Evolutionary conservation across 2,888 invertebrate species (phyloP), one percentile per base, ranked within the genome.

Genomic region (Cheilosia soror): DNA sequence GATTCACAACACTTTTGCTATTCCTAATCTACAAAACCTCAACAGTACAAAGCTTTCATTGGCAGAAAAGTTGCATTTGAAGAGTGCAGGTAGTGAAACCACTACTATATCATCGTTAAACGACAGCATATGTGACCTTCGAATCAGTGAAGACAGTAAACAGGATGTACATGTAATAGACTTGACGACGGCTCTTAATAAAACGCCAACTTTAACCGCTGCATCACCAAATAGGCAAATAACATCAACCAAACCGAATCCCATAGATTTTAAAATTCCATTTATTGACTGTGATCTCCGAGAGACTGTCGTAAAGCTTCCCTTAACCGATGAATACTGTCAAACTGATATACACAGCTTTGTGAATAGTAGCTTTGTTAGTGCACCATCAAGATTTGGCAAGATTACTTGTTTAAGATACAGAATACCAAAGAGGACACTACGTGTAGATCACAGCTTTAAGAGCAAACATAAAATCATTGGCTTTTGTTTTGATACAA

Each of bases 401-500:
- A 87, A 87, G 13, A 87, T 89, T 5, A 80, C 89, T 20, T 87
- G 88, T 68, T 57, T 88, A 6, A 75, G 77, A 31, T 88, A 88
- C 68, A 86, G 81, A 69, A 44, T 85, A 20, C 86, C 87, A 11
- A 76, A 51, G 49, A 37, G 27, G 7, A 55, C 42, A n/a, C 40
- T 11, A 7, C 40, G 78, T 0, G 60, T 83, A 4, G 87, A 88
- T 58, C 90, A 90, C 44, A 88, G 88, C n/a, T 69, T 87, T 3
- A 88, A 87, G 15, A 57, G 71, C 4, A 89, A 89, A 47, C 82
- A 89, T 55, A 76, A 78, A 51, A 88, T 92, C 29, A 87, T 87
- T 77, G 88, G 89, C 2, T 91, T 92, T 86, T 71, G 51, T 5
- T 91, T 91, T 55, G 89, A 90, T 65, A 90, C 90, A 0, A 89